phyloP scores from a whole-genome alignment of 2,888 invertebrate species.

The Lasioglossum morio region DNA sequence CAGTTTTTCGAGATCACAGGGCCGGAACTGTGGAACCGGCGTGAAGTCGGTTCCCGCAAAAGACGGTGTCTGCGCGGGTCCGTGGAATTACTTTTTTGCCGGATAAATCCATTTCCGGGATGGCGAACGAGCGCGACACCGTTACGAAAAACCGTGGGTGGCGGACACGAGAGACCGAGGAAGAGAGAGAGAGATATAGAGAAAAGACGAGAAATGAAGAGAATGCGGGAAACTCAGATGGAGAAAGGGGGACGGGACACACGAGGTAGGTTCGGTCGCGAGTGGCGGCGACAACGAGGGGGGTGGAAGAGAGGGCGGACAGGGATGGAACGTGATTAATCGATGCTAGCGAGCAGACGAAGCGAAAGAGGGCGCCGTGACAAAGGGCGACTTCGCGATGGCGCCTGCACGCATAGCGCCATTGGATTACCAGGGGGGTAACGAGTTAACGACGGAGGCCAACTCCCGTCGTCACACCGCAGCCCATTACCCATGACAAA shows the following conservation, averaged over 20 bases:
- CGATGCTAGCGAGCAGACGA: conserved; percentile 70
- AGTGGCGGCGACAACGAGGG: not conserved
- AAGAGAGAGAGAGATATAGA: not conserved
- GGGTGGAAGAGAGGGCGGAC: conserved; percentile 6
- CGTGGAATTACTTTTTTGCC: conserved; percentile 54
- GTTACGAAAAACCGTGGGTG: conserved; percentile 15
- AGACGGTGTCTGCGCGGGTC: conserved; percentile 7
- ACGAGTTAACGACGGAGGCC: conserved; percentile 71
- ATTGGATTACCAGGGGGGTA: conserved; percentile 69
- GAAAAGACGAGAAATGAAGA: conserved; percentile 55
- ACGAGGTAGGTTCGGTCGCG: not conserved
- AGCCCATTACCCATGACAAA: conserved; percentile 75
- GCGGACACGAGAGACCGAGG: not conserved
- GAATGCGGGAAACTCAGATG: conserved; percentile 35
- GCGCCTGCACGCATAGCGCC: conserved; percentile 70
- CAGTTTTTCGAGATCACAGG: not conserved
- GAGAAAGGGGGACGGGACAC: not conserved
- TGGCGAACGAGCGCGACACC: conserved; percentile 25
- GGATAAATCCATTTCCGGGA: conserved; percentile 60
- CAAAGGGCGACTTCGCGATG: conserved; percentile 70
- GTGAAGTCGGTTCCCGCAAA: not conserved
- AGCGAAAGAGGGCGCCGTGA: conserved; percentile 69
- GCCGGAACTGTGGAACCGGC: not conserved
- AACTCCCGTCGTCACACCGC: conserved; percentile 68
- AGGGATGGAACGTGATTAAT: conserved; percentile 69